These are phyloP conservation scores for Brassicogethes aeneus DNA, from an alignment of 2,888 invertebrate genomes.

Conservation along the genomic window DNA sequence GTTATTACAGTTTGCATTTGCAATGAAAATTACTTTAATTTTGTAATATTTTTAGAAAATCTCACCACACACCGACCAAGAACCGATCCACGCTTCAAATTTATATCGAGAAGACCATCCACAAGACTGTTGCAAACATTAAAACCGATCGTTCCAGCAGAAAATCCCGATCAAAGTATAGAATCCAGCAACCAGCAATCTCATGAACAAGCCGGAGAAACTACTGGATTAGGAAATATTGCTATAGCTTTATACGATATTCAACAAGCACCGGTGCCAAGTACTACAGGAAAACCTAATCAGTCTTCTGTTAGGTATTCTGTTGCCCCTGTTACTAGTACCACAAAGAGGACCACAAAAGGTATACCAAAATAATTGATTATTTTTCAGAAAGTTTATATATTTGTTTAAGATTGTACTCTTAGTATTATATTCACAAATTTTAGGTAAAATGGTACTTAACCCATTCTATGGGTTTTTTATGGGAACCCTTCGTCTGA, in stretches of 20 bases:
- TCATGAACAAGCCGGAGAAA: conserved; percentile 15
- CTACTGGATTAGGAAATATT: conserved; percentile 28
- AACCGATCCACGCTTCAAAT: conserved; percentile 17
- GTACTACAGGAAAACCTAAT: conserved; percentile 2
- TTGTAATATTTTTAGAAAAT: too few species aligned
- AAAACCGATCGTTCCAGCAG: conserved; percentile 11
- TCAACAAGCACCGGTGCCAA: conserved; percentile 27
- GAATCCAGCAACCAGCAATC: conserved; percentile 30
- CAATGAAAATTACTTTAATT: too few species aligned
- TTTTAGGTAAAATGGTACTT: too few species aligned
- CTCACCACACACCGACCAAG: conserved; percentile 10
- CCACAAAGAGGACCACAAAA: conserved; percentile 5
- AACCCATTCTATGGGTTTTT: too few species aligned
- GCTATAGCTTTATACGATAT: conserved; percentile 27
- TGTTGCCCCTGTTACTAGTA: background rate
- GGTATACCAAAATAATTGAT: too few species aligned
- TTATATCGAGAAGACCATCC: conserved; percentile 23
- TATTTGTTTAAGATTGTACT: too few species aligned
- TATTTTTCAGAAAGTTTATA: too few species aligned
- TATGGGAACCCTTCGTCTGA: too few species aligned
- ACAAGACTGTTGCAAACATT: conserved; percentile 15
- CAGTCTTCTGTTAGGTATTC: background rate
- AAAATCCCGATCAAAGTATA: conserved; percentile 23
- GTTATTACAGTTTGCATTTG: too few species aligned
- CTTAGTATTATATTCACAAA: too few species aligned